Conservation (phyloP, 2,888 invertebrate genomes). For the Drosophila affinis region DNA sequence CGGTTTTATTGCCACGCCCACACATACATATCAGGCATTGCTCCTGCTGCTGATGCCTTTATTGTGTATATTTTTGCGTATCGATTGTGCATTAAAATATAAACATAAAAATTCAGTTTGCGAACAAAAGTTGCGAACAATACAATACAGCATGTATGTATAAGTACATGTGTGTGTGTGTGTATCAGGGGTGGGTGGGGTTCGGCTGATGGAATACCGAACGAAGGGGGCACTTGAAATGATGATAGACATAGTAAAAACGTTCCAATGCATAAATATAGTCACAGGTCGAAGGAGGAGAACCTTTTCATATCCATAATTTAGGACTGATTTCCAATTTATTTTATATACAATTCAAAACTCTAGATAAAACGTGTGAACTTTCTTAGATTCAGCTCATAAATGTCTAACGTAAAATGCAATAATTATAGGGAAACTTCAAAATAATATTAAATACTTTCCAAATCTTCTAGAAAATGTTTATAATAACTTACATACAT, state of each 20-base stretch:
- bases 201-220: not conserved
- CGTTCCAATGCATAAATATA: constrained; percentile 10
- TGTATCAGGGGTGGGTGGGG: constrained; percentile 5
- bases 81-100: constrained; percentile 66
- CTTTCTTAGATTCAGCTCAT: constrained; percentile 12
- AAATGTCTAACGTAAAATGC: constrained; percentile 8
- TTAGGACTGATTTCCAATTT: constrained; percentile 69
- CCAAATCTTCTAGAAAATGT: constrained; percentile 18
- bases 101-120: constrained; percentile 55
- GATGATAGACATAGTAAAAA: not conserved
- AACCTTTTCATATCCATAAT: constrained; percentile 75
- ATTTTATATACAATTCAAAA: constrained; percentile 13
- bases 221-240: not conserved
- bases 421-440: constrained; percentile 1
- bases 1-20: constrained; percentile 53
- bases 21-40: not conserved
- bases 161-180: constrained; percentile 10
- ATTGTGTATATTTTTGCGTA: constrained; percentile 31
- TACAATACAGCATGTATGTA: constrained; percentile 45
- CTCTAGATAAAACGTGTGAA: constrained; percentile 9
- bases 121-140: constrained; percentile 14
- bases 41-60: constrained; percentile 11
- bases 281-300: constrained; percentile 12
- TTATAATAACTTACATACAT: constrained; percentile 13
- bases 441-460: constrained; percentile 25